Evolutionary conservation across 1,140 invertebrate species (phyloP).

Genomic region (Babylonia areolata): DNA sequence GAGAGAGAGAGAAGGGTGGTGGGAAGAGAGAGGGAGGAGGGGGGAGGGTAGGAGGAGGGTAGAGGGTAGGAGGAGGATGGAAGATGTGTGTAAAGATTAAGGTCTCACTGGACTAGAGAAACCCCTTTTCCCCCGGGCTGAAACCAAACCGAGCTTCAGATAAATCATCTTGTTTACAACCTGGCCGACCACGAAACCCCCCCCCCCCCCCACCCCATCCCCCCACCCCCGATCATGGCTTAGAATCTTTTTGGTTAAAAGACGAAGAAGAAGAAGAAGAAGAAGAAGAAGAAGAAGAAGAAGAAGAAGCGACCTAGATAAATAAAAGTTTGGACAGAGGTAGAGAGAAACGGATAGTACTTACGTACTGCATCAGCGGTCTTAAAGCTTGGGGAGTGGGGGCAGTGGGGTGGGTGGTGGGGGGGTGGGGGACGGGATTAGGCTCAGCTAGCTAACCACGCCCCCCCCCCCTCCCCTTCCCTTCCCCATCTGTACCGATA

Average conservation of each 20-base stretch:
- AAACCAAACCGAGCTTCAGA: not conserved
- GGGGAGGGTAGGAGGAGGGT: not conserved
- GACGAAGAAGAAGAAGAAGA: not conserved
- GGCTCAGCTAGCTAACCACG: too few relatives aligned
- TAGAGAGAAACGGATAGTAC: not conserved
- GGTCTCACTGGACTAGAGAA: not conserved
- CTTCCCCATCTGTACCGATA: not conserved
- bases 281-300: too few relatives aligned
- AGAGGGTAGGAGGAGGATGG: not conserved
- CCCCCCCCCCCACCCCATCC: too few relatives aligned
- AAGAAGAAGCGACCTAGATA: too few relatives aligned
- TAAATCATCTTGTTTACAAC: slow-evolving; percentile 7
- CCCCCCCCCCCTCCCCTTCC: too few relatives aligned
- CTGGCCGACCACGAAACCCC: not conserved
- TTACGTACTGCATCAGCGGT: not conserved
- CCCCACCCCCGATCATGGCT: too few relatives aligned
- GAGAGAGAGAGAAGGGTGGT: not conserved
- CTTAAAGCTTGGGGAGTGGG: not conserved
- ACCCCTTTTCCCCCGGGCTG: not conserved
- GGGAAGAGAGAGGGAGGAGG: not conserved
- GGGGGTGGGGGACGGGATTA: too few relatives aligned
- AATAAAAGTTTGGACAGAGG: too few relatives aligned
- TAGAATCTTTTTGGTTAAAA: not conserved
- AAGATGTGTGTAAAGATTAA: too few relatives aligned
- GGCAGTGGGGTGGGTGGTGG: too few relatives aligned